Evolutionary conservation across 2,797 vertebrate genomes (phyloP), one percentile per base, ranked within the genome.

Genomic region (Notolepis coatsorum): DNA sequence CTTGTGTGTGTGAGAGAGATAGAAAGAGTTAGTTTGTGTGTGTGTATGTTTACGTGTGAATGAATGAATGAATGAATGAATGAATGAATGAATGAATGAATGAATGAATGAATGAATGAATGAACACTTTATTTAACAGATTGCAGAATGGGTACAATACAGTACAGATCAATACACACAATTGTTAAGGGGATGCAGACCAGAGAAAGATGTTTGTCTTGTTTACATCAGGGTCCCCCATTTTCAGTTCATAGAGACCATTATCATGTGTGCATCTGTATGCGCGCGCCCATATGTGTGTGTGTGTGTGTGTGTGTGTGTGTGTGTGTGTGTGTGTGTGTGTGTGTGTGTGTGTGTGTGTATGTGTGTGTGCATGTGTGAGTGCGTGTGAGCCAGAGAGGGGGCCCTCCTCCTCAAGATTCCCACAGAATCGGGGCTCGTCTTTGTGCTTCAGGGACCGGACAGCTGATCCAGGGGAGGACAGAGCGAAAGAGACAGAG

Each of bases 401-500:
- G 77, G 74, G 87, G 82, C 84, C n/a, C n/a, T n/a, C n/a, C 85
- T 81, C 71, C 70, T 78, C 37, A 18, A 81, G 73, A 86, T 88
- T 86, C 81, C 77, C 80, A 87, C 84, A 87, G 83, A 82, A 77
- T 82, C 68, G 68, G n/a, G 76, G 65, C 71, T 82, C 76, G 81
- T 85, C 87, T 89, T 86, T 88, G 85, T 87, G 85, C 85, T 84
- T 81, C 72, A 55, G 37, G 77, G 69, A n/a, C 71, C 61, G 83
- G 86, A 86, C 82, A 88, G 86, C 84, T 85, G 88, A 89, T 89
- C 87, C 85, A 85, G 78, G 79, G 84, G 81, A 85, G 84, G 85
- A 89, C 77, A 73, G 84, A 75, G 77, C 71, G 71, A 27, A 79
- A 83, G 75, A 65, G 83, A 84, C 74, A 85, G 84, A 80, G 77